Base-by-base conservation (phyloP, 2,113 vertebrate genomes). In the Calonectris borealis region DNA sequence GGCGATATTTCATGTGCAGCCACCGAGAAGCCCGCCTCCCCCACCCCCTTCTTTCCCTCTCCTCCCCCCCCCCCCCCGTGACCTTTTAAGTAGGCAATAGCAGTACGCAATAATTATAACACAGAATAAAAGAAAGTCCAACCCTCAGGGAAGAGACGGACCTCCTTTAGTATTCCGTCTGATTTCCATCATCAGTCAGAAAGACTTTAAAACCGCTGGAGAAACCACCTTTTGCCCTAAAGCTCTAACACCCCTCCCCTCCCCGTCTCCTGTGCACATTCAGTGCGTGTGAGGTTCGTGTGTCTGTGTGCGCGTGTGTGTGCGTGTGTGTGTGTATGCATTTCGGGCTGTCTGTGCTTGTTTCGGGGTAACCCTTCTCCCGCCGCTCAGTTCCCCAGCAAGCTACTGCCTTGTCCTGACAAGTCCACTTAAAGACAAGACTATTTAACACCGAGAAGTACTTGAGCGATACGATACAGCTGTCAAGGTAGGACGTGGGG, bases 1-100 rank as follows among this genome's bases (percentile, higher is more conserved):
- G 97, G 97, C 97, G 95, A 97, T 97, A 97, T 97, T 97, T 97
- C 90, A 94, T 94, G 81, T 58, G 79, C 76, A 76, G 80, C 80
- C 52, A 27, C 48, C 65, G 70, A 7, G 85, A 52, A 75, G 29
- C 49, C 49, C 24, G 70, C 84, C 66, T 70, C 73, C 72, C 65
- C 64, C 42, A 14, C 55, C 44, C 12, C 18, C 32, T 60, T 69
- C 40, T 73, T 44, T 55, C 32, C 17, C 31, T 76, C 22, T 49
- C 57, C 58, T 57, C 42, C 79, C 40, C 69, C 62, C 18, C 42
- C 79, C 40, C 69, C 62, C 18, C 48, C 12, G 51, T 51, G 21
- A 90, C 97, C 83, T 96, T 97, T 76, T 93, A 92, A 83, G 85
- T 83, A 70, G 58, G 54, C 68, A 64, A 82, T 49, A 62, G 60